phyloP scores from a whole-genome alignment of 2,797 vertebrate genomes.

The Cirrhinus molitorella region DNA sequence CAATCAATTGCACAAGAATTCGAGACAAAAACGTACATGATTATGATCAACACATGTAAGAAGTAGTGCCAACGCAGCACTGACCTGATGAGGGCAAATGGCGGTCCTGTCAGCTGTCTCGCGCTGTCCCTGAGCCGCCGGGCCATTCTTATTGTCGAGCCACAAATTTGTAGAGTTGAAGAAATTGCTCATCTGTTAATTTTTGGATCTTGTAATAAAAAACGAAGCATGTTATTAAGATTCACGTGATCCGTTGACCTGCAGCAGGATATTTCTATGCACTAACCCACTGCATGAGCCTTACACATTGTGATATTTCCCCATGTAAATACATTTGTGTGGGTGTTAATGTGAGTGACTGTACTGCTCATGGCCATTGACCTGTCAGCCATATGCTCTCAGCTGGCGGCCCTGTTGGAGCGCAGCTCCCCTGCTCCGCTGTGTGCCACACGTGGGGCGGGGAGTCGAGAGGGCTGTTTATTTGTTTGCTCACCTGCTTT shows the following conservation, averaged over 20 bases:
- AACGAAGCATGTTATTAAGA: neutral
- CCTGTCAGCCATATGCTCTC: constrained; percentile 76
- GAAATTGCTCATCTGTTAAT: constrained; percentile 3
- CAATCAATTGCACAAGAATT: neutral
- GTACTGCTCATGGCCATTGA: constrained; percentile 60
- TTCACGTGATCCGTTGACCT: neutral
- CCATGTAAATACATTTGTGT: constrained; percentile 53
- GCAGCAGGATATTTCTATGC: constrained; percentile 1
- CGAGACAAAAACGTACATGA: neutral
- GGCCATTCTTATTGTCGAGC: neutral
- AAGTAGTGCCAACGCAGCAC: neutral
- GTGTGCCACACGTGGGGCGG: constrained; percentile 57
- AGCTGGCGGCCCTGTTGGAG: constrained; percentile 72
- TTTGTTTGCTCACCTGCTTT: constrained; percentile 72
- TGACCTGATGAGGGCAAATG: too few species aligned
- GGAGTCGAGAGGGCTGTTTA: constrained; percentile 40
- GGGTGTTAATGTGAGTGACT: constrained; percentile 45
- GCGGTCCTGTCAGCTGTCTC: too few species aligned
- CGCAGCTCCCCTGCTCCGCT: constrained; percentile 62
- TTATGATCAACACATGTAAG: neutral
- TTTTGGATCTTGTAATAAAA: neutral
- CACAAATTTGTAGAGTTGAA: neutral
- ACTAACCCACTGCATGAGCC: constrained; percentile 22
- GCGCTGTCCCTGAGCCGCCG: neutral
- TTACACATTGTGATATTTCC: constrained; percentile 18